Percentiles rank a stretch among this genome's conserved stretches.
Evolutionary conservation across 2,113 vertebrate species (phyloP).

Genomic region (Thomomys bottae): DNA sequence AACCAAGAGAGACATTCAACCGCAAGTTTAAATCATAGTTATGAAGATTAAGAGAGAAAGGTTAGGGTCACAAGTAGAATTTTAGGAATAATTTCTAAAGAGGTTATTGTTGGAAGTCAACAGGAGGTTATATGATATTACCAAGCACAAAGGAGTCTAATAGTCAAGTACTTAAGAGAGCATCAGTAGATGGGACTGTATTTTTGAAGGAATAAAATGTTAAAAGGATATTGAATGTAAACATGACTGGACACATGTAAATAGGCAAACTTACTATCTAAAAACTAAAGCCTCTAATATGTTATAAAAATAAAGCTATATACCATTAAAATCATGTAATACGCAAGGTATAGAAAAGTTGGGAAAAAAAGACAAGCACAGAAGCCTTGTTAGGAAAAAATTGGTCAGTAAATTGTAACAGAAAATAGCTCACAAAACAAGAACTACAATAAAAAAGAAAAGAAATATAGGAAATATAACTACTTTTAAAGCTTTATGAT

Average conservation of each 20-base stretch:
- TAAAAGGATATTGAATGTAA: neutral
- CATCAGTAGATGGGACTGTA: neutral
- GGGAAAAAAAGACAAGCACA: neutral
- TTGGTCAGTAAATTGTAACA: neutral
- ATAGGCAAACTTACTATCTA: neutral
- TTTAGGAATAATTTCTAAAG: neutral
- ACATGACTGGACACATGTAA: neutral
- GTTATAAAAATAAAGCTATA: neutral
- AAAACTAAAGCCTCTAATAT: neutral
- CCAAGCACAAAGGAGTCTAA: neutral
- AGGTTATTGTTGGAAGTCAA: neutral
- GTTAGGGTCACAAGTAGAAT: neutral
- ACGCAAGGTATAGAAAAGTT: neutral
- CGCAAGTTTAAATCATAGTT: neutral
- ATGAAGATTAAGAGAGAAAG: neutral
- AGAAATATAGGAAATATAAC: neutral
- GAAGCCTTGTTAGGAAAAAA: neutral
- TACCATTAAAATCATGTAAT: neutral
- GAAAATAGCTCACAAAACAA: neutral
- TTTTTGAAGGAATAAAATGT: neutral
- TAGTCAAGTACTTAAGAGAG: neutral
- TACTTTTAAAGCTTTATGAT: neutral
- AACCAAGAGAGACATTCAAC: neutral
- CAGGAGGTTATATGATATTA: neutral
- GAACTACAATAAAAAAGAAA: no score